A percentile compares a stretch with the other conserved stretches of the same genome.
phyloP scores from a whole-genome alignment of 2,797 vertebrate species.

The Molossus alvarezi region DNA sequence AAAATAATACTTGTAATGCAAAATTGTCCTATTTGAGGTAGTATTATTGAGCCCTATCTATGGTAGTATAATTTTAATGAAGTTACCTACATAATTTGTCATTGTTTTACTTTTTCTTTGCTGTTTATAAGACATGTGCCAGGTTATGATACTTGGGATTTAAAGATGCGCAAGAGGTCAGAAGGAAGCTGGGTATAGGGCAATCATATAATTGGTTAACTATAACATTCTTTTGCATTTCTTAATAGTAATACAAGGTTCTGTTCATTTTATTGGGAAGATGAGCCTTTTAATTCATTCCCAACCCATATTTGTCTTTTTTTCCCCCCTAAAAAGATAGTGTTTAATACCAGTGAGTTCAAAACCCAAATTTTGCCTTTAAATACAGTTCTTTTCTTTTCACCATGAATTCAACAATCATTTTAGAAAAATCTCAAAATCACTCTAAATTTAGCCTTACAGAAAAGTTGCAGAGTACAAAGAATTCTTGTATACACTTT shows the following conservation, averaged over 20 bases:
- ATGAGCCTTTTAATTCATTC: slow-evolving; percentile 65
- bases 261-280: neutral
- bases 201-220: neutral
- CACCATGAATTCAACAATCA: slow-evolving; percentile 29
- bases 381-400: slow-evolving; percentile 22
- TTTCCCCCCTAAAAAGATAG: neutral
- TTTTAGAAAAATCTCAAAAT: slow-evolving; percentile 63
- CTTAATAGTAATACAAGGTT: slow-evolving; percentile 8
- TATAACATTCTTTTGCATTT: slow-evolving; percentile 54
- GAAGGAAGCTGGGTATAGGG: slow-evolving; percentile 40
- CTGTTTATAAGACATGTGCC: slow-evolving; percentile 40
- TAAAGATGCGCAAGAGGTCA: slow-evolving; percentile 39
- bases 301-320: slow-evolving; percentile 34
- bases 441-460: neutral
- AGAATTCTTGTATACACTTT: neutral
- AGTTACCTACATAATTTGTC: neutral
- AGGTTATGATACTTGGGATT: neutral
- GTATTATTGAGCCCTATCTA: neutral
- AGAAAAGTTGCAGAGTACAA: slow-evolving; percentile 49
- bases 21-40: neutral
- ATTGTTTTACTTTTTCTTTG: slow-evolving; percentile 63
- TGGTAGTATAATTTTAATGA: neutral
- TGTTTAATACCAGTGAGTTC: slow-evolving; percentile 26
- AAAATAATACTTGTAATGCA: slow-evolving; percentile 26
- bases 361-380: slow-evolving; percentile 50